A percentile compares a stretch with the other conserved stretches of the same genome.
Conservation (phyloP, 2,888 invertebrate genomes). For the Argyra leucocephala region DNA sequence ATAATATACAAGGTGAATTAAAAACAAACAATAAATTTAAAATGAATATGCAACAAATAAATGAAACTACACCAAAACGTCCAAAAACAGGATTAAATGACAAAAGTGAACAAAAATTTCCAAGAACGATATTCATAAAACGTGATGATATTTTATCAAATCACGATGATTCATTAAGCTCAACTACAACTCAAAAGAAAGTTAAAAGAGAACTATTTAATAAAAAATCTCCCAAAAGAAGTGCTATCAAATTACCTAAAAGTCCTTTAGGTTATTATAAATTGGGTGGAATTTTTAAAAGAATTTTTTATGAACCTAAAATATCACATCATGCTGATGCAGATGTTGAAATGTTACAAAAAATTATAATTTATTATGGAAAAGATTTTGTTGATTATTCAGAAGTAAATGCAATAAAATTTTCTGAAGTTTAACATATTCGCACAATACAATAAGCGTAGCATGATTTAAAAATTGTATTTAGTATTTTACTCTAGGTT, state of each 20-base stretch:
- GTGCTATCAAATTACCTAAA: neutral
- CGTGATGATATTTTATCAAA: neutral
- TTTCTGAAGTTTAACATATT: constrained; percentile 27
- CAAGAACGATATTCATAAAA: too few relatives aligned
- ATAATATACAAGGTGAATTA: too few relatives aligned
- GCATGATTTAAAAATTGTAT: too few relatives aligned
- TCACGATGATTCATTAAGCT: too few relatives aligned
- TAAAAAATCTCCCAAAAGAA: neutral
- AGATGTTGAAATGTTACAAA: constrained; percentile 56
- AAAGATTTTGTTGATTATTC: constrained; percentile 50
- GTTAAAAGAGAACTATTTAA: neutral
- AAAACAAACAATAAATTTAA: too few relatives aligned
- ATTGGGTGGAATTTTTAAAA: constrained; percentile 48
- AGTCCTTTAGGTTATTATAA: constrained; percentile 42
- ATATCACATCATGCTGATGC: constrained; percentile 58
- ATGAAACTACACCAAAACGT: constrained; percentile 40
- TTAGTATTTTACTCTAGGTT: too few relatives aligned
- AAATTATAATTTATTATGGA: constrained; percentile 51
- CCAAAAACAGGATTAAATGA: neutral
- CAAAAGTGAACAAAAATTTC: neutral
- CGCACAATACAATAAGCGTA: too few relatives aligned
- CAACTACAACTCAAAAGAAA: too few relatives aligned
- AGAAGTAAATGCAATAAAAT: constrained; percentile 32
- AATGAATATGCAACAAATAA: constrained; percentile 36
- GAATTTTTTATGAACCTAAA: constrained; percentile 45